Conservation (phyloP, 2,888 invertebrate species). For the Acheta domesticus region DNA sequence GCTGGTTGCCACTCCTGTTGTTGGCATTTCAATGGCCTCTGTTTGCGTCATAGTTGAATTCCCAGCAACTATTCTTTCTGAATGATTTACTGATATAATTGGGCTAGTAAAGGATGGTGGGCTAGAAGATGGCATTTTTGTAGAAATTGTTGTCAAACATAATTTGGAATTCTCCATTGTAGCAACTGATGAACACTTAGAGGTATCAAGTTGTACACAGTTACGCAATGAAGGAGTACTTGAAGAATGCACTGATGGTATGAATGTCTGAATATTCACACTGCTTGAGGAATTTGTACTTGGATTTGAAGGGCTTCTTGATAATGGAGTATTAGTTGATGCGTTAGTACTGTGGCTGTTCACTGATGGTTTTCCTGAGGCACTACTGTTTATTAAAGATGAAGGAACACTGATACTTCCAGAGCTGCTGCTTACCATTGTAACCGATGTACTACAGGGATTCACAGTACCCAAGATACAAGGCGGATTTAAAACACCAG, state of each 20-base stretch:
- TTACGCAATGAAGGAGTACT: background rate
- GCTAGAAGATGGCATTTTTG: background rate
- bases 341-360: no score
- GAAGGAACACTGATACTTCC: no score
- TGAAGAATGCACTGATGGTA: background rate
- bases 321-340: no score
- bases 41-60: slow-evolving; percentile 33
- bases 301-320: no score
- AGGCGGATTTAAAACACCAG: no score
- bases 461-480: no score
- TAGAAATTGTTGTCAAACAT: background rate
- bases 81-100: background rate
- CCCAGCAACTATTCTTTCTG: background rate
- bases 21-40: slow-evolving; percentile 20
- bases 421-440: no score
- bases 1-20: background rate
- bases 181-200: slow-evolving; percentile 12
- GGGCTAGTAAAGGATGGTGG: background rate
- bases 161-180: background rate
- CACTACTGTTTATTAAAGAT: no score
- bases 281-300: background rate
- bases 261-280: background rate
- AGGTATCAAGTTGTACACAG: background rate
- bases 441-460: no score
- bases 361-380: no score